phyloP scores from a whole-genome alignment of 2,113 vertebrate genomes.

The Pseudopodoces humilis region DNA sequence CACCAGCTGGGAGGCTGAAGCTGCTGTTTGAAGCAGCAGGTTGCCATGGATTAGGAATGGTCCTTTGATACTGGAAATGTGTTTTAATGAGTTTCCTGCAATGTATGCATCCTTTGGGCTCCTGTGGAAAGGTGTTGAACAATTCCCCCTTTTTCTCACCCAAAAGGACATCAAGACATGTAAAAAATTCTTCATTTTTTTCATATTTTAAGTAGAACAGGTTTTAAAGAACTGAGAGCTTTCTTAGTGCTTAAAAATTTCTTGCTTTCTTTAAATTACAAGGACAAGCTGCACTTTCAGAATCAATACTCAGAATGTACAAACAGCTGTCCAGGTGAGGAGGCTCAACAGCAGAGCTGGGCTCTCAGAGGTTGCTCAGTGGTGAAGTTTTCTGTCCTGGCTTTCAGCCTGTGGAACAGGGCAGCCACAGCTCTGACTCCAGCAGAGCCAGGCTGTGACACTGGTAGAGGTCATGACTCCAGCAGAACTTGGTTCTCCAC shows the following conservation, averaged over 20 bases:
- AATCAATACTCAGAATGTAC: not conserved
- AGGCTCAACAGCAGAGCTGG: not conserved
- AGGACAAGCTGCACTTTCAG: not conserved
- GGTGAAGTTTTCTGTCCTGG: not conserved
- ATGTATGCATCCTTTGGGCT: not conserved
- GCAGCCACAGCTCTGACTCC: not conserved
- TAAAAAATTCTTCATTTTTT: not conserved
- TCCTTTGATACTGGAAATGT: conserved; percentile 4
- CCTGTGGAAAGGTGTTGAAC: not conserved
- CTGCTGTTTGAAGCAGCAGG: not conserved
- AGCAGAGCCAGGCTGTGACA: not conserved
- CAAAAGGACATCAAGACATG: not conserved
- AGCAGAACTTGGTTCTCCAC: fast-evolving
- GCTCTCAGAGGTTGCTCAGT: not conserved
- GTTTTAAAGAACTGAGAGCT: not conserved
- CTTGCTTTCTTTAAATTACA: not conserved
- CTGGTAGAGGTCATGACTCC: not conserved
- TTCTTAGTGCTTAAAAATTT: not conserved
- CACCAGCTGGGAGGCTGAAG: not conserved
- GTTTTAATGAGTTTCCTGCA: not conserved
- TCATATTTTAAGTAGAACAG: not conserved
- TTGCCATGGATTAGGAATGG: not conserved
- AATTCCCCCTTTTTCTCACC: not conserved
- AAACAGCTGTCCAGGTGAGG: not conserved
- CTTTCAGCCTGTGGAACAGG: not conserved